Percentiles rank a stretch among this genome's conserved stretches.
Evolutionary conservation across 2,113 vertebrate species (phyloP).

Genomic region (Austrofundulus limnaeus): DNA sequence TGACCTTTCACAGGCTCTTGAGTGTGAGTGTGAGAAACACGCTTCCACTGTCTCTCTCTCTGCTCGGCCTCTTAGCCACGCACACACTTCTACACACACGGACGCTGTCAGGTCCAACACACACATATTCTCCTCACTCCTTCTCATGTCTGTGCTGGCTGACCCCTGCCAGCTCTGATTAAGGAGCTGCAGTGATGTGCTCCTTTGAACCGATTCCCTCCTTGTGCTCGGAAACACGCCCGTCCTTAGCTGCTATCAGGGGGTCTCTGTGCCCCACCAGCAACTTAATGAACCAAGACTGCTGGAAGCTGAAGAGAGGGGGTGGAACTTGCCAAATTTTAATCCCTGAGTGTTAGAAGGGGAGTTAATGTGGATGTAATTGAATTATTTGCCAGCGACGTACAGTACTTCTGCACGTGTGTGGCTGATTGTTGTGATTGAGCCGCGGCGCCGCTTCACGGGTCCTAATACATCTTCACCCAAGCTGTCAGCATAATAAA

Average conservation of each 20-base stretch:
- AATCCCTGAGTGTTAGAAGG: conserved; percentile 24
- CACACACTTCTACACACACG: conserved; percentile 31
- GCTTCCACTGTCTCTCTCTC: conserved; percentile 86
- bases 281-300: conserved; percentile 71
- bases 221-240: conserved; percentile 91
- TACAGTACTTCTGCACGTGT: conserved; percentile 9
- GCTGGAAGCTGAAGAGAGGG: conserved; percentile 47
- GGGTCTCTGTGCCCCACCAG: conserved; percentile 73
- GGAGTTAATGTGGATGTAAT: conserved; percentile 24
- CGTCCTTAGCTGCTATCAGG: conserved; percentile 86
- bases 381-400: conserved; percentile 35
- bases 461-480: conserved; percentile 41
- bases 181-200: conserved; percentile 95
- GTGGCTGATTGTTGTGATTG: neutral
- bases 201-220: conserved; percentile 89
- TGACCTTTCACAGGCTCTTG: conserved; percentile 88
- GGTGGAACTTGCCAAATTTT: conserved; percentile 45
- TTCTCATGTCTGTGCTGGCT: conserved; percentile 80
- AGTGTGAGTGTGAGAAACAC: conserved; percentile 90
- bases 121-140: conserved; percentile 39
- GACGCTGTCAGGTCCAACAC: conserved; percentile 8
- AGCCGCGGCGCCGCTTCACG: conserved; percentile 3
- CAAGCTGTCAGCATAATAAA: conserved; percentile 63
- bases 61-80: conserved; percentile 67
- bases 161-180: conserved; percentile 93